Evolutionary conservation across 2,113 vertebrate species (phyloP), one percentile per base, ranked within the genome.

Genomic region (Centrocercus urophasianus): DNA sequence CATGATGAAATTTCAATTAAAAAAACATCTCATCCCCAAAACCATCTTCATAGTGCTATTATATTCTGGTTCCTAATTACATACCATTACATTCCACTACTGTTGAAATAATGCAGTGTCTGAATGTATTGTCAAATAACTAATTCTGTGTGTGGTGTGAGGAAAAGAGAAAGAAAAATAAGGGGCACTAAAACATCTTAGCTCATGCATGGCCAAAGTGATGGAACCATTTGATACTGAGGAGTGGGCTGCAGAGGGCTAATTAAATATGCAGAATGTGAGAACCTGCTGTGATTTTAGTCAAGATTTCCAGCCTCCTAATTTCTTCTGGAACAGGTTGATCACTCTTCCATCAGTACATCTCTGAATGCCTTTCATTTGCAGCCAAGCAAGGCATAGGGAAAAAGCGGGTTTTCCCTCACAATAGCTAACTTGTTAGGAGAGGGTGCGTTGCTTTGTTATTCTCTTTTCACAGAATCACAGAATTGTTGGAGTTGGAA

Each of bases 1-100:
- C 75, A 48, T 54, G 94, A 95, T 86, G 65, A 90, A 80, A 95
- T 93, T 80, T 93, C 93, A 90, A 91, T 83, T 71, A 8, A 63
- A 90, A 92, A 75, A 63, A 50, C 27, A 22, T 13, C 45, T 84
- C 11, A 21, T 54, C 70, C 72, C 7, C 13, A 47, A 91, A 91
- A 90, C 93, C 17, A 79, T 91, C 72, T 88, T 88, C 61, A 38
- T 85, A 40, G 22, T 40, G 36, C 54, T 75, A 27, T 40, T 81
- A 73, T 20, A 77, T 22, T 65, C 87, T 0, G 3, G 6, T 54
- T 93, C 63, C 59, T 91, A 89, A 95, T 90, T 86, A 90, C 42
- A 80, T 11, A 65, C 24, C 66, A 59, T 71, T 92, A 60, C 47
- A 50, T 85, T 71, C 78, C 7, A 32, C 52, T 65, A 36, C 75